Evolutionary conservation across 2,797 vertebrate species (phyloP), one percentile per base, ranked within the genome.

Genomic region (Distichodus sexfasciatus): DNA sequence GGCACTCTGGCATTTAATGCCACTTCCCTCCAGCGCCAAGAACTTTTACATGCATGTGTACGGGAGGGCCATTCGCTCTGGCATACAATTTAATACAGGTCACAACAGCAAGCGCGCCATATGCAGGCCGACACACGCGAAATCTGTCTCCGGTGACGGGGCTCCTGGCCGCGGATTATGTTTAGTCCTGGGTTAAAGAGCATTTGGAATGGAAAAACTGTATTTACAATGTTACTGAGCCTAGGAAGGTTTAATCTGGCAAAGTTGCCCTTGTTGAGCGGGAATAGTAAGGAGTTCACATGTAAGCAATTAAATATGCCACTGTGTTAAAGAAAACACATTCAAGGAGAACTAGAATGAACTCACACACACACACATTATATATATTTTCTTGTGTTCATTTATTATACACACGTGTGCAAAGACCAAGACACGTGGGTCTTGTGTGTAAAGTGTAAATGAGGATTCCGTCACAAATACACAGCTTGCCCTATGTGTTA

Each of bases 1-100:
- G 82, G 79, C 80, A 83, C 76, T 66, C 66, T 83, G 76, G 71
- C 76, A 77, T 85, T 83, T 82, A 87, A 19, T 72, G 19, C 60
- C 81, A 74, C 72, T 63, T 77, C 64, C 68, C 72, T 66, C 31
- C 60, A 63, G 76, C 48, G 41, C 35, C 55, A 11, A 28, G 57
- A 40, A 65, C 68, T 73, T 75, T 76, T 57, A 76, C 54, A 70
- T 64, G 71, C 19, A 11, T 60, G 68, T 62, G 66, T 73, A 55
- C 74, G 31, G 59, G 48, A 61, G 17, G 54, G 69, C 28, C 67
- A 62, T 62, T 51, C 41, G 31, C 46, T 46, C 65, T 71, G 47
- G 55, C 55, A 51, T 57, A 73, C 64, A 48, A 53, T 73, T 76
- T 67, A 54, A 31, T 51, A 60, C 44, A 69, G 17, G 44, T 28